Evolutionary conservation across 2,797 vertebrate genomes (phyloP), one percentile per base, ranked within the genome.

Genomic region (Crenichthys baileyi): DNA sequence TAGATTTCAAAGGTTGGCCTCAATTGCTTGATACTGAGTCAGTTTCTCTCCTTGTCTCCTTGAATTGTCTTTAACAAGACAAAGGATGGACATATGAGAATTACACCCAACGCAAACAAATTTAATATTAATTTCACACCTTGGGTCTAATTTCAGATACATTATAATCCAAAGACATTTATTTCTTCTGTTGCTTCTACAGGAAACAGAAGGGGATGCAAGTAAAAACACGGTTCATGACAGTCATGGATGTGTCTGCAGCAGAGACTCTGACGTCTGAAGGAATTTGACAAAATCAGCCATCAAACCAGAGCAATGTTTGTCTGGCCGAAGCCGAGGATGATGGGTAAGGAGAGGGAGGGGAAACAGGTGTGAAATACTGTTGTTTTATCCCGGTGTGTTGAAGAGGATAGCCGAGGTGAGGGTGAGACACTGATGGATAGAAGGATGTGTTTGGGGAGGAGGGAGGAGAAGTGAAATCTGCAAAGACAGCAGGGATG

Each of bases 121-220:
- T 91, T 84, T 87, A 86, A 88, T 82, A 86, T 89, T 87, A 75
- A 85, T 87, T 91, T 91, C 87, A 88, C 91, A 87, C 78, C 87
- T 89, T 80, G 72, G 16, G 76, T 83, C 60, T 90, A 61, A 85
- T 89, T 92, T 73, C 80, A 90, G 83, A 68, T 80, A 58, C 65
- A 85, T 85, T 88, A 79, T 73, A 85, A 88, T 91, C 83, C 86
- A 83, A 82, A 78, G 41, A 24, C 78, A 76, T 85, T 82, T 81
- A 18, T n/a, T 55, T 70, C 71, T 56, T 1, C 76, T 68, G 26
- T 7, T 44, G 61, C 79, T 70, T 60, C 15, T 13, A 55, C 80
- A 76, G 8, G 72, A 74, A 63, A 81, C 5, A 11, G 26, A 77
- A 79, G 56, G 63, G 68, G n/a, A 77, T 79, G 68, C 77, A 74